Percentiles rank a stretch among this genome's conserved stretches.
Conservation (phyloP, 1,140 invertebrate species). For the Manduca sexta region DNA sequence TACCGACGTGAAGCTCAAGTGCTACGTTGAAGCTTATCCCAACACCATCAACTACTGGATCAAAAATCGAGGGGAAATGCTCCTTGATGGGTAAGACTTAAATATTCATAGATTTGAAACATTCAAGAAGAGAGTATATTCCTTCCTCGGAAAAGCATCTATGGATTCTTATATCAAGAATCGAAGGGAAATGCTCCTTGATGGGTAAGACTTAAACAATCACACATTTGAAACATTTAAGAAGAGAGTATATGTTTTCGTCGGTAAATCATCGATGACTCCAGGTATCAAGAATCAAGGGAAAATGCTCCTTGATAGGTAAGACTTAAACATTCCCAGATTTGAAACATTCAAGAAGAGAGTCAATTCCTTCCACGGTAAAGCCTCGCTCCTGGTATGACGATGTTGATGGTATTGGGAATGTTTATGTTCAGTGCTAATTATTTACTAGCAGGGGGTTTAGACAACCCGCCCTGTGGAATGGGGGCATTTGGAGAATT, state of each 20-base stretch:
- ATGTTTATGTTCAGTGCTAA: too few relatives aligned
- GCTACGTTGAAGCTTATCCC: constrained; percentile 88
- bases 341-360: not conserved
- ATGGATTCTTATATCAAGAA: constrained; percentile 74
- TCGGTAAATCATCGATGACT: too few relatives aligned
- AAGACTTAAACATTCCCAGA: constrained; percentile 37
- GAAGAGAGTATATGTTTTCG: not conserved
- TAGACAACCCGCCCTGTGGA: too few relatives aligned
- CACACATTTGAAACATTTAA: not conserved
- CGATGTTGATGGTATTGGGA: too few relatives aligned
- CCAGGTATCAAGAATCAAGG: constrained; percentile 76
- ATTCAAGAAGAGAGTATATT: not conserved
- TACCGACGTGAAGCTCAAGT: constrained; percentile 86
- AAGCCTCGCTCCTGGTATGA: constrained; percentile 43
- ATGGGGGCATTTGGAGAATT: too few relatives aligned
- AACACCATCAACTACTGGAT: constrained; percentile 90
- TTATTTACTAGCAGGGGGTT: too few relatives aligned
- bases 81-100: constrained; percentile 83
- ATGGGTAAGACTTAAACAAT: constrained; percentile 78
- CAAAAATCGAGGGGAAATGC: constrained; percentile 84
- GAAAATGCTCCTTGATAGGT: constrained; percentile 87
- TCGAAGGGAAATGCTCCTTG: constrained; percentile 83
- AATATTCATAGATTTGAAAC: not conserved
- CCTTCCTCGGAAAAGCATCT: too few relatives aligned
- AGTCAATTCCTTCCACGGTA: too few relatives aligned